Conservation (phyloP, 2,113 vertebrate species). For the Brachirus orientalis region DNA sequence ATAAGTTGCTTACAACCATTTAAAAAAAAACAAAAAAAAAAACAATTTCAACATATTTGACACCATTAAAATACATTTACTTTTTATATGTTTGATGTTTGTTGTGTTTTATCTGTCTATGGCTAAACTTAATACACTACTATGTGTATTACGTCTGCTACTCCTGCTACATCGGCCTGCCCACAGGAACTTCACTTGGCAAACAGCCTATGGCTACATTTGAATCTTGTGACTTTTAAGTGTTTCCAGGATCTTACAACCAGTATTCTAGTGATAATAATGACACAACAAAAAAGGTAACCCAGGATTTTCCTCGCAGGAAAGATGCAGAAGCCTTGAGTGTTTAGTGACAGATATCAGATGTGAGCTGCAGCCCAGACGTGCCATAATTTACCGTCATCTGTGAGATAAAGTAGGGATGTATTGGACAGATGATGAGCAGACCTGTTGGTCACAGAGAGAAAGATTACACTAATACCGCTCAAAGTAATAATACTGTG, state of each 20-base stretch:
- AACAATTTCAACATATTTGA: too few species aligned
- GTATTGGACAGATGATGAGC: constrained; percentile 21
- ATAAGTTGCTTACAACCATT: background rate
- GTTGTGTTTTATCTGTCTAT: background rate
- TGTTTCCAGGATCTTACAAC: too few species aligned
- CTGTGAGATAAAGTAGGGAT: constrained; percentile 17
- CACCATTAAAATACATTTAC: background rate
- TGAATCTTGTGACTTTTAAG: too few species aligned
- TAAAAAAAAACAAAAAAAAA: too few species aligned
- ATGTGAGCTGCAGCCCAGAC: constrained; percentile 26
- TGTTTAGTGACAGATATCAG: background rate
- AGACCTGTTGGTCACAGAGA: constrained; percentile 48
- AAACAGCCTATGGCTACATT: too few species aligned
- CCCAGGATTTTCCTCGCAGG: background rate
- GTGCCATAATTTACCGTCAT: constrained; percentile 19
- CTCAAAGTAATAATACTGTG: constrained; percentile 52
- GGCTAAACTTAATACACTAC: too few species aligned
- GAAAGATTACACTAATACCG: constrained; percentile 66
- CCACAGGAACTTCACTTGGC: too few species aligned
- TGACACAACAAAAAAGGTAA: too few species aligned
- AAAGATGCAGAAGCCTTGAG: background rate
- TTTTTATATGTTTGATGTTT: too few species aligned
- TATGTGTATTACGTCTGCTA: too few species aligned
- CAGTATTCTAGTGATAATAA: too few species aligned
- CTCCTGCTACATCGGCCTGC: too few species aligned